Base-by-base conservation (phyloP, 1,140 invertebrate genomes). In the Zaprionus inermis region DNA sequence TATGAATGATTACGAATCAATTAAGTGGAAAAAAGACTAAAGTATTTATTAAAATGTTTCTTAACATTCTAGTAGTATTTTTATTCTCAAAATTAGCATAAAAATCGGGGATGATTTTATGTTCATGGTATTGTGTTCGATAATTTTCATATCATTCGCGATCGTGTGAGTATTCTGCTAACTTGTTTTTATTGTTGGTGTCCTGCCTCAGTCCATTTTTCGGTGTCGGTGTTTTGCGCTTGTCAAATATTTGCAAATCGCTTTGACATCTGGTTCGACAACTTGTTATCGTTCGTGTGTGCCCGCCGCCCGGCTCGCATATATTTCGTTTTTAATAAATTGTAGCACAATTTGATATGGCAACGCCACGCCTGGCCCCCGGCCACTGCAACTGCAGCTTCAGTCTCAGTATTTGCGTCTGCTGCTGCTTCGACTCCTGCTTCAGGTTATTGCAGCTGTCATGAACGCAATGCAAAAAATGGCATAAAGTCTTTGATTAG, bases 241-340 rank as follows among this genome's bases (percentile, higher is more conserved):
- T 89, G 84, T 89, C 84, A 89, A 89, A 89, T 89, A 89, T 89
- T 89, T 89, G 84, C 84, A 89, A 89, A 89, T 89, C 84, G 84
- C 80, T 89, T 89, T 89, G 84, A 89, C 84, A 89, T 89, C 85
- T 89, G 84, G 84, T 89, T 89, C 84, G 84, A 89, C 84, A 89
- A 89, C 85, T 89, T 89, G 84, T 89, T 89, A 89, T 89, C 84
- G 84, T 89, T 60, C 57, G 74, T 51, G 36, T 60, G 49, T 56
- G 12, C 11, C 38, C 30, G 57, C 49, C 59, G 56, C 72, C 20
- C 69, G 79, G 63, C 76, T 88, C 79, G 78, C 80, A 78, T 80
- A 89, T 80, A 89, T 89, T 89, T 89, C 84, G 84, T 78, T 83
- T 89, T 89, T 89, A 89, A 89, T 89, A 89, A 89, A 89, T 89